Base-by-base conservation (phyloP, 2,797 vertebrate genomes). In the Rhyacichthys aspro region DNA sequence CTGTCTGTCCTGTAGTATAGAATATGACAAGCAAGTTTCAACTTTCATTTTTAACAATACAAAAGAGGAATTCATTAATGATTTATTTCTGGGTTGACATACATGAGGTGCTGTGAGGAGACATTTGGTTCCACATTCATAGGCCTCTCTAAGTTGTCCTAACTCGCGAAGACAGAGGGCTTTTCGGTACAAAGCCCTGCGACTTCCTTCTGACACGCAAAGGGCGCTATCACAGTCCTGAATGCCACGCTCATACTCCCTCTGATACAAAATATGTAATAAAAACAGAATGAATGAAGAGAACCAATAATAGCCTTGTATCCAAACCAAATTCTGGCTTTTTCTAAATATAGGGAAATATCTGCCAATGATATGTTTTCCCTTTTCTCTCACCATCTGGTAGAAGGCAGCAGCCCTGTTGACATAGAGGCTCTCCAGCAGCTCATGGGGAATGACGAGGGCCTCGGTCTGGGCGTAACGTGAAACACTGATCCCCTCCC, bases 401-500 rank as follows among this genome's bases (percentile, higher is more conserved):
- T 95, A 97, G 86, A 91, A 95, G 74, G 96, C 97, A 70, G 96
- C 94, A 0, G 97, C 97, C 74, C 95, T 91, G 88, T 99, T 99
- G 57, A 99, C 94, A 0, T 97, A 94, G 15, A 99, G 92, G 70
- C 95, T 94, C 88, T 96, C 97, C 74, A 98, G 88, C 55, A 99
- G 92, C 57, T 97, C 95, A 8, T 89, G 86, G 11, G 96, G 95
- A 55, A 98, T 95, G 74, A 92, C 81, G 47, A 99, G 93, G 34
- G 96, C 96, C 0, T 99, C 98, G 0, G 96, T 95, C 86, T 96
- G 94, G 0, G 96, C 96, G 0, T 99, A 99, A 32, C 96, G 95
- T 0, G 96, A 95, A 43, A 99, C 95, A 0, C 95, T 97, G 85
- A 99, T 89, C 9, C 95, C 98, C 86, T 99, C 98, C 3, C 95